Conservation (phyloP, 1,140 invertebrate genomes). For the Sycophila sp. region DNA sequence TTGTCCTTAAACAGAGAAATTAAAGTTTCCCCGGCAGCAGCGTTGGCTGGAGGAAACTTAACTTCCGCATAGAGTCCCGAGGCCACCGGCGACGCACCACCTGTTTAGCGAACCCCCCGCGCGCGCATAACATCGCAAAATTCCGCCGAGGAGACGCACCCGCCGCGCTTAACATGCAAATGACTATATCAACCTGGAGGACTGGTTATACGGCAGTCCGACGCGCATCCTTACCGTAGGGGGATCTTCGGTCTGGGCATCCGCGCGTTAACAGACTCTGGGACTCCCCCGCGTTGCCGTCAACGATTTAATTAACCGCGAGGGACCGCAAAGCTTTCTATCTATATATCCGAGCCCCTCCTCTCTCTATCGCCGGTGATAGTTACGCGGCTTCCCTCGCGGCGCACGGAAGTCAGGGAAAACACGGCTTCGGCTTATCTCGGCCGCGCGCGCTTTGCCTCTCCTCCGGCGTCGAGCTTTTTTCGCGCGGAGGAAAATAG, state of each 20-base stretch:
- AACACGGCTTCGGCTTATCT: background rate
- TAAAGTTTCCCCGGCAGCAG: no score
- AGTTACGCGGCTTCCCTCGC: background rate
- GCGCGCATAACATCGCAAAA: conserved; percentile 5
- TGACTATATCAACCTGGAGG: conserved; percentile 10
- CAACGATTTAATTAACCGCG: conserved; percentile 21
- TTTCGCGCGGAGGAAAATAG: background rate
- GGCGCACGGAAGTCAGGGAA: background rate
- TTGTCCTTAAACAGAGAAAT: no score
- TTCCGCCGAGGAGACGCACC: background rate
- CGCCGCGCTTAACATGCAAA: conserved; percentile 23
- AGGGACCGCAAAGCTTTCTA: no score
- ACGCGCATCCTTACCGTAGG: background rate
- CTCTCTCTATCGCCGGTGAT: background rate
- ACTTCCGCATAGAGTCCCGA: no score
- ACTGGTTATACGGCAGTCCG: background rate
- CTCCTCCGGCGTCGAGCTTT: background rate
- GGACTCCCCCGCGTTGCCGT: no score
- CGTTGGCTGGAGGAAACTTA: no score
- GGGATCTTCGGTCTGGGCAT: background rate
- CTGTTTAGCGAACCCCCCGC: background rate
- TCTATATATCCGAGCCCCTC: background rate
- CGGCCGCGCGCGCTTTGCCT: background rate
- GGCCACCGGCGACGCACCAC: background rate
- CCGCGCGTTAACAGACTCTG: conserved; percentile 11